Conservation (phyloP, 1,140 invertebrate genomes). For the Drosophila arawakana region DNA sequence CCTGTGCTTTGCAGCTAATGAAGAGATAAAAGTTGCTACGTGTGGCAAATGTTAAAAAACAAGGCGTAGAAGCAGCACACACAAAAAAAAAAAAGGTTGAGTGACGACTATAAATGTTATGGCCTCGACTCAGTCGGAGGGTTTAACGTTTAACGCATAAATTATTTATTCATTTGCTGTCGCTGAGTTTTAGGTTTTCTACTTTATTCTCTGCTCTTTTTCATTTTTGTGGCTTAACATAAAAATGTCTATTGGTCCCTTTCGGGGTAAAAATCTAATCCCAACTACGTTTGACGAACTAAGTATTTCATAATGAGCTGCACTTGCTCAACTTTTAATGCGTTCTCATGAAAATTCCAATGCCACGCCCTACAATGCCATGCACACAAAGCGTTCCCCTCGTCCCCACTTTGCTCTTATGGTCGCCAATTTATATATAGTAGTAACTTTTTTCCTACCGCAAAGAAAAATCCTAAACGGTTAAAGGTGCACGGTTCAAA, state of each 20-base stretch:
- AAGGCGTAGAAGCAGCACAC: background rate
- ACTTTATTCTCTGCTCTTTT: background rate
- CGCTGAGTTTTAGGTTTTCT: slow-evolving; percentile 49
- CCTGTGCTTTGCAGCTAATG: slow-evolving; percentile 59
- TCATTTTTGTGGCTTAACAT: slow-evolving; percentile 46
- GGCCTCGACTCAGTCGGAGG: slow-evolving; percentile 30
- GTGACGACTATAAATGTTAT: slow-evolving; percentile 54
- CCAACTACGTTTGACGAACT: slow-evolving; percentile 25
- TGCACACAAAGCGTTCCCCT: background rate
- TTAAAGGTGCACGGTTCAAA: background rate
- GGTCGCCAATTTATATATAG: background rate
- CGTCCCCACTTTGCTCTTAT: slow-evolving; percentile 18
- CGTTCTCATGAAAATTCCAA: slow-evolving; percentile 16
- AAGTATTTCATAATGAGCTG: slow-evolving; percentile 65
- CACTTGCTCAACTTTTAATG: slow-evolving; percentile 29
- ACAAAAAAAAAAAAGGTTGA: slow-evolving; percentile 14
- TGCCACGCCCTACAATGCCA: slow-evolving; percentile 1
- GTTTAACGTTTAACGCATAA: slow-evolving; percentile 63
- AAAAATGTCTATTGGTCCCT: slow-evolving; percentile 56
- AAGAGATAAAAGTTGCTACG: slow-evolving; percentile 79
- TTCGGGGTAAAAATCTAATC: background rate
- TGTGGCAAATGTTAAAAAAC: slow-evolving; percentile 65
- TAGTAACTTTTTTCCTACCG: no score
- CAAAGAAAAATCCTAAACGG: no score
- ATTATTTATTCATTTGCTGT: slow-evolving; percentile 80